phyloP scores from a whole-genome alignment of 2,888 invertebrate species.

The Tetragonula carbonaria region DNA sequence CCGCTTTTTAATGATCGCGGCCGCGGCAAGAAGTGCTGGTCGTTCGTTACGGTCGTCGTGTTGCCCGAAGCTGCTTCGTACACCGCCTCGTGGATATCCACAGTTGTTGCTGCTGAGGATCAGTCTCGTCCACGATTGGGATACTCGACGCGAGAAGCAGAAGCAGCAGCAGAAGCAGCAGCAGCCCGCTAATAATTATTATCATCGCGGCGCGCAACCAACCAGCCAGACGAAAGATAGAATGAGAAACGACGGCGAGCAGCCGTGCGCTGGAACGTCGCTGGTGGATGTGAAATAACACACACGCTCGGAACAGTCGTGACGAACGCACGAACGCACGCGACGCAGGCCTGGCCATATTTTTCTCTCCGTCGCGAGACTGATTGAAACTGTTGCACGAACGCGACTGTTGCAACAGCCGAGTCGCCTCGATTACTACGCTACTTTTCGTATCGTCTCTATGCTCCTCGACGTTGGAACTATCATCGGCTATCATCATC shows the following conservation, averaged over 20 bases:
- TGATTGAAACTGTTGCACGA: slow-evolving; percentile 17
- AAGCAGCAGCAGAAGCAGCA: not conserved
- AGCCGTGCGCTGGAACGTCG: slow-evolving; percentile 23
- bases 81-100: slow-evolving; percentile 27
- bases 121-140: slow-evolving; percentile 21
- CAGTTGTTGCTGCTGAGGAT: not conserved
- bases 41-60: not conserved
- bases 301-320: not conserved
- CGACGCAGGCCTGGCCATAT: slow-evolving; percentile 3
- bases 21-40: slow-evolving; percentile 29
- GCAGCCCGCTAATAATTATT: not conserved
- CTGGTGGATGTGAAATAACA: slow-evolving; percentile 24
- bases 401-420: slow-evolving; percentile 3
- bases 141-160: not conserved
- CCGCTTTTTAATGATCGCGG: slow-evolving; percentile 46
- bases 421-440: not conserved
- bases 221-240: slow-evolving; percentile 6
- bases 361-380: not conserved
- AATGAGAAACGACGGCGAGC: slow-evolving; percentile 1
- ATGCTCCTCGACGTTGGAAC: slow-evolving; percentile 30
- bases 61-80: not conserved
- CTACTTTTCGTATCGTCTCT: slow-evolving; percentile 32
- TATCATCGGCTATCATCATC: not conserved
- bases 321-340: not conserved
- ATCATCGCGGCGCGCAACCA: not conserved